Percentiles rank a stretch among this genome's conserved stretches.
Evolutionary conservation across 2,113 vertebrate species (phyloP).

Genomic region (Puma concolor): DNA sequence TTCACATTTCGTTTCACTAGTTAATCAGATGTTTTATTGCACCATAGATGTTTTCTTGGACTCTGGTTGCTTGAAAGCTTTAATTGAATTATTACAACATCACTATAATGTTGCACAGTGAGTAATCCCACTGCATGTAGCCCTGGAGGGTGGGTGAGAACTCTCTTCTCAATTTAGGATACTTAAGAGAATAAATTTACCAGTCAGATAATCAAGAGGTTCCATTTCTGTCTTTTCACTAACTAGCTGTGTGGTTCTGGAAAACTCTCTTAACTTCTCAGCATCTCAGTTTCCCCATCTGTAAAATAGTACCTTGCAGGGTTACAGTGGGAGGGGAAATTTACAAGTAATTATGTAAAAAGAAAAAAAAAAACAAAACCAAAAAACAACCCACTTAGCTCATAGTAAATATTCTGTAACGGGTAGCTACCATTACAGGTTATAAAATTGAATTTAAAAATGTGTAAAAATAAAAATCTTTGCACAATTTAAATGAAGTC

Average conservation of each 20-base stretch:
- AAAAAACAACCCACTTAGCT: not conserved
- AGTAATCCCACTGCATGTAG: not conserved
- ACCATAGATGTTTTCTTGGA: not conserved
- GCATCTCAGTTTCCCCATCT: not conserved
- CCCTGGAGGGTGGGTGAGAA: not conserved
- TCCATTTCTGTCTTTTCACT: not conserved
- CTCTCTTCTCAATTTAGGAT: not conserved
- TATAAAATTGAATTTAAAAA: constrained; percentile 10
- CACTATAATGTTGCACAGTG: not conserved
- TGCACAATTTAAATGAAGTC: constrained; percentile 52
- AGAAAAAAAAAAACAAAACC: not conserved
- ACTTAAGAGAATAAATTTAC: constrained; percentile 51
- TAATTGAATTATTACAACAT: not conserved
- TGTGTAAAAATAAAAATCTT: constrained; percentile 54
- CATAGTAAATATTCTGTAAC: constrained; percentile 4
- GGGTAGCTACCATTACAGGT: constrained; percentile 27
- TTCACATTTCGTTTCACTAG: constrained; percentile 4
- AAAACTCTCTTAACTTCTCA: not conserved
- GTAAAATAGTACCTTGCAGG: not conserved
- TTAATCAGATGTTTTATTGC: constrained; percentile 14
- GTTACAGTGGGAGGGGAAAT: not conserved
- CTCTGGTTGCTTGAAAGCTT: constrained; percentile 13
- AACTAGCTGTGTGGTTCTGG: not conserved
- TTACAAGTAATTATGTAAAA: not conserved
- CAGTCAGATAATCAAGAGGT: constrained; percentile 37